Evolutionary conservation across 2,797 vertebrate genomes (phyloP), one percentile per base, ranked within the genome.

Genomic region (Xyrichtys novacula): DNA sequence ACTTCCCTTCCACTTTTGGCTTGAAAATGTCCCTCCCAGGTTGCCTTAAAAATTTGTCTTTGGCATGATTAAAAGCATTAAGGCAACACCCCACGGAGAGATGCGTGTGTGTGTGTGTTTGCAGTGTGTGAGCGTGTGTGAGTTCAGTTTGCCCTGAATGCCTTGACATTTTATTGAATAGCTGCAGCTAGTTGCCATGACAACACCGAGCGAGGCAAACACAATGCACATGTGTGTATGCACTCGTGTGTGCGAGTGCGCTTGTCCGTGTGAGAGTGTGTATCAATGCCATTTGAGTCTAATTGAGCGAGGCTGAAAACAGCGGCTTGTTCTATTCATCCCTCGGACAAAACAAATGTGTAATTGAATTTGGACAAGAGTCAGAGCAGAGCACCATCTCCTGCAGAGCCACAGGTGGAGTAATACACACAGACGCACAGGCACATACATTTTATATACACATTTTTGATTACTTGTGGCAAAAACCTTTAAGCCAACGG

Each of bases 161-260:
- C 84, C 65, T 85, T 89, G 88, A 89, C 88, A 91, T 87, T 90
- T 88, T 68, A 85, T 86, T 91, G 84, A 91, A 89, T 80, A 72
- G 88, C 84, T 64, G 83, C 14, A 11, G 65, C 69, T 70, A 76
- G 91, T 92, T 91, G 83, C 86, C 84, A 89, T 91, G 87, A 83
- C 91, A 75, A 90, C 89, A 3, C 58, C 29, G 73, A 78, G 79
- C 79, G 71, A 87, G 83, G 74, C 52, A 69, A 84, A 81, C 68
- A 85, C 85, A 88, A 85, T 74, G 74, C 65, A 47, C 47, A 9
- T 15, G 5, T 38, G 25, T 43, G 38, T 34, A 49, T 22, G 55
- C 10, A 59, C 14, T 31, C 16, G 23, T 17, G 48, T 38, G 36
- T 7, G 55, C 20, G n/a, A 20, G 65, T 58, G 54, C 23, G 57